Evolutionary conservation across 2,797 vertebrate species (phyloP), one percentile per base, ranked within the genome.

Genomic region (Garrulus glandarius): DNA sequence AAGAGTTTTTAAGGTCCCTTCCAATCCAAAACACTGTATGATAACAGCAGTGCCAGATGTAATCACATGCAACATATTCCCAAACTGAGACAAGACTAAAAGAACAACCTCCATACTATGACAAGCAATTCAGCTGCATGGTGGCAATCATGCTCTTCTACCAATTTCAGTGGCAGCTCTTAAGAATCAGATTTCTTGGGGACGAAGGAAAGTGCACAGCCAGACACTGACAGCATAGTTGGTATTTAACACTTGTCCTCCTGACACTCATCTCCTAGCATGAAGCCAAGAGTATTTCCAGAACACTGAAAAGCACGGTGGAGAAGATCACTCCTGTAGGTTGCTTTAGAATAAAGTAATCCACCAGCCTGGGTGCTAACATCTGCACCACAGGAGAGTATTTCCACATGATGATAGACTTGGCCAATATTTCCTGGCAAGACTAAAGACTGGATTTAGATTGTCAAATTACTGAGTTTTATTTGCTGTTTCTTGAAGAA

Each of bases 51-150:
- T 34, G 32, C 26, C 16, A 26, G 43, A 87, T 13, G 18, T 44
- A 69, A 57, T 32, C 3, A 4, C 19, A 37, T 8, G 50, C 20
- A 22, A 22, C 19, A 27, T 50, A 65, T 22, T 39, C 39, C 44
- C 32, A 84, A 14, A 78, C 5, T 0, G 2, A 78, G 53, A 56
- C n/a, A 77, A 67, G 41, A 46, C 71, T 80, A 17, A 56, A 84
- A 76, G 59, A 72, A 44, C 53, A 53, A 53, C 17, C 10, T 39
- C 56, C 64, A n/a, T 55, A 27, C 60, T 44, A 29, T 0, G 0
- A 0, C 0, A 3, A 43, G 32, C 3, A 5, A 36, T 55, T 59
- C 68, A 89, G 44, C 49, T 84, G 49, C 0, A 0, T 13, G 32
- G 30, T 37, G 63, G 43, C 44, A 71, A 11, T 50, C 56, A 9